Base-by-base conservation (phyloP, 1,140 invertebrate species). In the Cryptotermes secundus region DNA sequence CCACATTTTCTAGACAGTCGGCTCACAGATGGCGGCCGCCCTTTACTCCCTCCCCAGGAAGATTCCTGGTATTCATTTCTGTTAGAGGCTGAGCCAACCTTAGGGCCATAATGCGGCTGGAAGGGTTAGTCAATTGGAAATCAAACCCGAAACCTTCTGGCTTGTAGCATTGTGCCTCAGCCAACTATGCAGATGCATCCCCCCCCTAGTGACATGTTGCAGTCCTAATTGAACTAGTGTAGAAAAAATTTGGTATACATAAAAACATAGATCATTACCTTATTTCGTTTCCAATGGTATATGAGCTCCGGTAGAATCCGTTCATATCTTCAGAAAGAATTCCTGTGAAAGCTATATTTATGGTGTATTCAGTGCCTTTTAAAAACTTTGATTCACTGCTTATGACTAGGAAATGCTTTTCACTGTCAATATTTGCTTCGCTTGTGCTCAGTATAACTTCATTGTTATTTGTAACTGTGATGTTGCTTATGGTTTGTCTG, bases 281-380 rank as follows among this genome's bases (percentile, higher is more conserved):
- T 72, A 9, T 31, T 72, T 72, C 59, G 4, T 31, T n/a, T 6
- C 26, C n/a, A 31, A 12, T 72, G 12, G 93, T 89, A 86, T 97
- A 98, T 42, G 90, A 93, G 88, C 95, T 96, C 83, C 92, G 92
- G 87, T 97, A 97, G 88, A 97, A 97, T 81, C 96, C 96, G 79
- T 92, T 91, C 88, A 95, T 91, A 85, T 93, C 93, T 24, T 91
- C 88, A 85, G 92, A 90, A 84, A 94, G 90, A 0, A 87, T 86
- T 82, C 93, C 93, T 3, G 83, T 89, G 83, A 92, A 94, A 0
- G 84, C 80, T 79, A 94, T 91, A 19, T 88, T 88, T 34, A 93
- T 88, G 16, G 85, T 87, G 79, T 93, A 90, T 10, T 87, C 79
- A 0, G 31, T 34, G 14, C 59, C 53, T 31, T 1, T 19, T 38